Evolutionary conservation across 1,140 invertebrate genomes (phyloP).

Genomic region (Conopomorpha cramerella): DNA sequence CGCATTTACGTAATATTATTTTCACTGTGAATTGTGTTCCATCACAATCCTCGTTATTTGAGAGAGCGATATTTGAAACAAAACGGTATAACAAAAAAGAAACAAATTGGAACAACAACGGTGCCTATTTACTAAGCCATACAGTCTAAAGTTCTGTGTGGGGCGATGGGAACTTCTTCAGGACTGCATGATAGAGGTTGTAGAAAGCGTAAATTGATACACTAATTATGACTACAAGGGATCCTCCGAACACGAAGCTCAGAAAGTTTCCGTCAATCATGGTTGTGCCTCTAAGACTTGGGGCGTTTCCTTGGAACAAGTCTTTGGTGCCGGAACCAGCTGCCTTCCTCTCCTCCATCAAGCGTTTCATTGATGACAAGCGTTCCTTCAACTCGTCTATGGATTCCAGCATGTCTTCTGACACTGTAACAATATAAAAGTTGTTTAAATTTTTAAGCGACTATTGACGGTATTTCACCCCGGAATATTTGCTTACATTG

Average conservation of each 20-base stretch:
- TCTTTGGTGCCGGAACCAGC: constrained; percentile 44
- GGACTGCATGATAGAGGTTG: constrained; percentile 77
- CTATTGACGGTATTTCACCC: no score
- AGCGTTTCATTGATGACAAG: constrained; percentile 75
- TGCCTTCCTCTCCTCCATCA: constrained; percentile 73
- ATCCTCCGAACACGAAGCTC: constrained; percentile 76
- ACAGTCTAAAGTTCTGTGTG: constrained; percentile 74
- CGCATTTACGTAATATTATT: no score
- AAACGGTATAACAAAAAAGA: neutral
- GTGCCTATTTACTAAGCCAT: neutral
- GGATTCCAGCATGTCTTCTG: constrained; percentile 69
- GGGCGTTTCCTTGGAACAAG: constrained; percentile 49
- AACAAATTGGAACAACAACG: neutral
- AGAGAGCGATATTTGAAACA: neutral
- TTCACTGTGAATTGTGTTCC: no score
- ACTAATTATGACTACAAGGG: constrained; percentile 74
- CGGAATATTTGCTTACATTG: constrained; percentile 1
- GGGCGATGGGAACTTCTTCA: constrained; percentile 77
- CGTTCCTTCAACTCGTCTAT: constrained; percentile 79
- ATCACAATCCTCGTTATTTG: no score
- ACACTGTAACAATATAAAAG: constrained; percentile 20
- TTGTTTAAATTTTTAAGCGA: no score
- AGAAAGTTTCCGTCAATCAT: constrained; percentile 82
- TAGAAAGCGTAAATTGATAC: constrained; percentile 84
- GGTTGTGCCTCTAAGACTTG: constrained; percentile 59